Evolutionary conservation across 1,140 invertebrate genomes (phyloP), one percentile per base, ranked within the genome.

Genomic region (Pseudoatta argentina): DNA sequence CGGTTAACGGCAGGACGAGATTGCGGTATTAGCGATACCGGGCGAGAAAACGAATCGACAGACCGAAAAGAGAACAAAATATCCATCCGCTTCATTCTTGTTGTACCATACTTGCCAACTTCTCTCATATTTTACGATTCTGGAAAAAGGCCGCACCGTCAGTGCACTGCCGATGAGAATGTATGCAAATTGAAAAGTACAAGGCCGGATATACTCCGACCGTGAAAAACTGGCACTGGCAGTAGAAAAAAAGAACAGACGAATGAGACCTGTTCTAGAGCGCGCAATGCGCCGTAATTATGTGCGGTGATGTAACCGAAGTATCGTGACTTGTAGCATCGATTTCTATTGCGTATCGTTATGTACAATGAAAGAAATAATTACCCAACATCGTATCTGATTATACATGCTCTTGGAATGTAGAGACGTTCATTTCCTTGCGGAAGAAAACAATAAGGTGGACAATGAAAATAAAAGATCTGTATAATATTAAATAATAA

Each of bases 11-110:
- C 79, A 14, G 64, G 34, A 57, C 34, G 55, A 75, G 69, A 83
- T 83, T 83, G 79, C 79, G 57, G 55, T 83, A 83, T 75, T 61
- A n/a, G 27, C 69, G 69, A 83, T 83, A 73, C 53, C 67, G 39
- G 12, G 48, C 8, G 34, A 44, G 66, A 57, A 53, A 44, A 71
- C 63, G 64, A 8, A 6, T 8, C 21, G 76, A 55, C 34, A 18
- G 18, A 10, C n/a, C 21, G 48, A 79, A 48, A 48, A 24, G 6
- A 73, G 18, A 44, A 44, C 67, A 30, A 73, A 30, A 82, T 34
- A 48, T 61, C 34, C 53, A 24, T 48, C n/a, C 34, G 66, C 34
- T 30, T 16, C 4, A 16, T 34, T 16, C 66, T n/a, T 61, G 18
- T 73, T 57, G 14, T 24, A 27, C 24, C 10, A n/a, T 16, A 69